Base-by-base conservation (phyloP, 1,140 invertebrate species). In the Lasioglossum baleicum region DNA sequence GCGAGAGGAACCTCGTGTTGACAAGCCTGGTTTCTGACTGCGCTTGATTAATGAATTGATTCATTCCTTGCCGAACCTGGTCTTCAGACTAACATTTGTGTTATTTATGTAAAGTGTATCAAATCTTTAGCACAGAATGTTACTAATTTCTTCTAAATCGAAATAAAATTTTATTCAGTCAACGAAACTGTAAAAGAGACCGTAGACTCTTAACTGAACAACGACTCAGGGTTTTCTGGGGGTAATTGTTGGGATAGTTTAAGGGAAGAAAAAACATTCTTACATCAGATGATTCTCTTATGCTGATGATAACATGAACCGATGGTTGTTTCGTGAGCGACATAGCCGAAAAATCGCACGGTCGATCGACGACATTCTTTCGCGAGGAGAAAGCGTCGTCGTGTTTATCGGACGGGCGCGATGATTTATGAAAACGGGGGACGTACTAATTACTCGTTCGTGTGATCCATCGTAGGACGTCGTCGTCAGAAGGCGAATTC, bases 371-470 rank as follows among this genome's bases (percentile, higher is more conserved):
- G 69, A 73, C 75, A 77, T 74, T 81, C 69, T 58, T 77, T 63
- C 53, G 44, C 31, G 26, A 26, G 71, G 73, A 63, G 73, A 84
- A 84, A 84, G 65, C 76, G 71, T 70, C 15, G 71, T n/a, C 31
- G 73, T 44, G 51, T 60, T 83, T 74, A 75, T 83, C 77, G 53
- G 35, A 63, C 71, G 26, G n/a, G 44, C 42, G 60, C 72, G 61
- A 85, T 85, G 83, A 85, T 85, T 85, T 85, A 85, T 85, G 83
- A 56, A 85, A 85, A 85, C 83, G 53, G 48, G 42, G 61, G 44
- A 70, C 73, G 51, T 35, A 42, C 61, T 84, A 84, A 84, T 85
- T 84, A 72, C 83, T 63, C 65, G 73, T 26, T 42, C 58, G 71
- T 84, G 74, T 82, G 74, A 85, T 81, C 73, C 58, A 75, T 65